These are phyloP conservation scores for Mirza zaza DNA, from an alignment of 2,113 vertebrate species.

Conservation along the genomic window DNA sequence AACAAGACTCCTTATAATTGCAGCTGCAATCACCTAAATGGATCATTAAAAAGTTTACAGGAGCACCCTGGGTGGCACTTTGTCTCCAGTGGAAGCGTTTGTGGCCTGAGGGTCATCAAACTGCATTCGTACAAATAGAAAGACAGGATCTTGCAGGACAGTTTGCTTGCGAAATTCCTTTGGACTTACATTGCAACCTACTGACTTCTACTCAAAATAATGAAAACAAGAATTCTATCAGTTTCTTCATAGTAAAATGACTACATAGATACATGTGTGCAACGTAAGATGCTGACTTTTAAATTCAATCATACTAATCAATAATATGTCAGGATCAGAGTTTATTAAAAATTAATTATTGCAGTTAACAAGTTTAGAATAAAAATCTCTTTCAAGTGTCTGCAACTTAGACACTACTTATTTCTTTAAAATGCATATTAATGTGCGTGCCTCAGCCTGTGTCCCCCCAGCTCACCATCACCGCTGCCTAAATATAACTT, in stretches of 20 bases:
- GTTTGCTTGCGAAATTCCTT: background rate
- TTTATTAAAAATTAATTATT: slow-evolving; percentile 46
- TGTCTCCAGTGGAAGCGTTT: background rate
- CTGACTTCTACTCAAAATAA: slow-evolving; percentile 1
- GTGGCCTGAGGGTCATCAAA: background rate
- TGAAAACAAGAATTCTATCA: background rate
- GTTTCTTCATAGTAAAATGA: background rate
- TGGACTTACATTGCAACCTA: background rate
- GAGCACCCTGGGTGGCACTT: background rate
- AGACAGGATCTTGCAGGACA: background rate
- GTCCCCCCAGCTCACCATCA: background rate
- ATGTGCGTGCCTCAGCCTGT: background rate
- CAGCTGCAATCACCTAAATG: slow-evolving; percentile 46
- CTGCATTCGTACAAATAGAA: background rate
- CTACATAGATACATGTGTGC: background rate
- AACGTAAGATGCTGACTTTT: background rate
- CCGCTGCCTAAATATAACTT: background rate
- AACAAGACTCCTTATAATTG: slow-evolving; percentile 39
- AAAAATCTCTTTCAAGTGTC: slow-evolving; percentile 34
- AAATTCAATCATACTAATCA: background rate
- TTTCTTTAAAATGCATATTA: slow-evolving; percentile 46
- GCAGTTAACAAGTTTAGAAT: background rate
- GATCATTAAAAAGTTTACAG: slow-evolving; percentile 54
- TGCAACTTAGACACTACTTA: background rate
- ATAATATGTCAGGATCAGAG: background rate